These are phyloP conservation scores for Sylvicapra grimmia DNA, from an alignment of 2,113 vertebrate genomes.

Conservation along the genomic window DNA sequence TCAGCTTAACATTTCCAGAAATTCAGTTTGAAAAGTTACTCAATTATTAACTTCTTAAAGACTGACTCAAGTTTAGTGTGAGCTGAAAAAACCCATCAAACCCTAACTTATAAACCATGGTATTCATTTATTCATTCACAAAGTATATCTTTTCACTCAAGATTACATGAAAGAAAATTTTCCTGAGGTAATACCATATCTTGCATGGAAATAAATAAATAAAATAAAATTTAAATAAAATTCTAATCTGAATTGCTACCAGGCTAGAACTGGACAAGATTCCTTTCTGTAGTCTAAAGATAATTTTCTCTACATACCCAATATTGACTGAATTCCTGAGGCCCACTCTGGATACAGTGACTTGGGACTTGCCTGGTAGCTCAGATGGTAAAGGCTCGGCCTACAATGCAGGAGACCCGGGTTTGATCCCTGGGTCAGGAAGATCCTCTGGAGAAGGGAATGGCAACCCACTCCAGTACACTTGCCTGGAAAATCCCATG, in stretches of 20 bases:
- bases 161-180: neutral
- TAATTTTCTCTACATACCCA: neutral
- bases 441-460: neutral
- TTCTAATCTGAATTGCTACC: neutral
- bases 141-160: neutral
- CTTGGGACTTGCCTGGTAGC: neutral
- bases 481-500: neutral
- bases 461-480: neutral
- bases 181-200: neutral
- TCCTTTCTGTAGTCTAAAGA: neutral
- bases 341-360: neutral
- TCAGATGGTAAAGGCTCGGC: neutral
- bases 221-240: neutral
- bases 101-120: neutral
- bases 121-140: neutral
- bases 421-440: too few relatives aligned
- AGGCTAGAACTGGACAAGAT: neutral
- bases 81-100: neutral
- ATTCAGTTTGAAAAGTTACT: neutral
- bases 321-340: neutral
- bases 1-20: neutral
- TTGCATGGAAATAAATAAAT: neutral
- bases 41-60: slow-evolving; percentile 11
- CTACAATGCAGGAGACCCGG: accelerated
- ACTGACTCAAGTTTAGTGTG: neutral